Evolutionary conservation across 2,888 invertebrate species (phyloP).

Genomic region (Podotricha telesiphe): DNA sequence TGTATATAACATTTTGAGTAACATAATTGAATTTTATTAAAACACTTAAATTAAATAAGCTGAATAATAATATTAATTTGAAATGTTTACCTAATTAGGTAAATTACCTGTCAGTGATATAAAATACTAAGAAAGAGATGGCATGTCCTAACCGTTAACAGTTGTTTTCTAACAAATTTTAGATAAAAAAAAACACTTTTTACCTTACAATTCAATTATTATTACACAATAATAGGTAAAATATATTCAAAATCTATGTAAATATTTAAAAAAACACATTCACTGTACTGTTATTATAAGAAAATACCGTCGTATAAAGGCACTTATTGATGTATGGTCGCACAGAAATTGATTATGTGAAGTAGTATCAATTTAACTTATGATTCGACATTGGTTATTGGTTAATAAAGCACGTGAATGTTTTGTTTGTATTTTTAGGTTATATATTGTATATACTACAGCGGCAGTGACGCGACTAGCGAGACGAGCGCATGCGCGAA

Average conservation of each 20-base stretch:
- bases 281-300: background rate
- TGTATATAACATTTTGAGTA: no score
- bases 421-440: slow-evolving; percentile 19
- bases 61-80: no score
- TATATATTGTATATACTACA: slow-evolving; percentile 8
- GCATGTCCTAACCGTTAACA: slow-evolving; percentile 17
- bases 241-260: background rate
- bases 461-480: background rate
- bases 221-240: background rate
- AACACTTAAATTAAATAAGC: no score
- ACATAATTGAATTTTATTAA: no score
- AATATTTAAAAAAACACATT: background rate
- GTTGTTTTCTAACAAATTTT: background rate
- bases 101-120: background rate
- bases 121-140: slow-evolving; percentile 3
- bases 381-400: slow-evolving; percentile 26
- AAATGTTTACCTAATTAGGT: no score
- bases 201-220: background rate
- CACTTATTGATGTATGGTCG: slow-evolving; percentile 15
- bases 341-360: slow-evolving; percentile 24
- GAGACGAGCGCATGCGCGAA: slow-evolving; percentile 15
- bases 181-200: background rate
- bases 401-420: slow-evolving; percentile 28
- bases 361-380: slow-evolving; percentile 36
- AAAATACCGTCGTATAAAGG: background rate